Percentiles rank a stretch among this genome's conserved stretches.
Evolutionary conservation across 2,797 vertebrate species (phyloP).

Genomic region (Anisognathus igniventris): DNA sequence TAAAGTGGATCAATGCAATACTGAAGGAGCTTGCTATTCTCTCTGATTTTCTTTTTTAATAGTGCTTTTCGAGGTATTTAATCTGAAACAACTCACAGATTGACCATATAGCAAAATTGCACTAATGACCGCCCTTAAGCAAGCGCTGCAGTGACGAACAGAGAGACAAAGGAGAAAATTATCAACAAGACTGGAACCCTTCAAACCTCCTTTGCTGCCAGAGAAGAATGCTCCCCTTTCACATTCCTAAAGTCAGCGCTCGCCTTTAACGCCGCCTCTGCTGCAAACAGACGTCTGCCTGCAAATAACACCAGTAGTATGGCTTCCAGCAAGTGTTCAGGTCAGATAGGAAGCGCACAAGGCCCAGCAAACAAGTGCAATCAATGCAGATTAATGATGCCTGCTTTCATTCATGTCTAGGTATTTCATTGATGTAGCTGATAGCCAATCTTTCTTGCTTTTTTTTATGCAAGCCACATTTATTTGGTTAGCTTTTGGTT

Average conservation of each 20-base stretch:
- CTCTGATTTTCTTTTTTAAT: background rate
- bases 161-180: conserved; percentile 1
- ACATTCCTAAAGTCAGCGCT: conserved; percentile 13
- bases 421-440: conserved; percentile 56
- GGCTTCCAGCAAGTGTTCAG: conserved; percentile 19
- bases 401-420: conserved; percentile 59
- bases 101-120: background rate
- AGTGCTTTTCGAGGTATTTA: background rate
- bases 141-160: background rate
- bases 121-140: background rate
- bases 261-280: background rate
- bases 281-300: background rate
- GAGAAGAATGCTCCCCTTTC: conserved; percentile 35
- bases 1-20: background rate
- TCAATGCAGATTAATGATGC: conserved; percentile 64
- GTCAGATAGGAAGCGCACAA: conserved; percentile 28
- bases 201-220: background rate
- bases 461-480: conserved; percentile 56
- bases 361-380: conserved; percentile 28
- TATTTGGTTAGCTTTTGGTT: conserved; percentile 63
- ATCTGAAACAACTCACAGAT: background rate
- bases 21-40: background rate
- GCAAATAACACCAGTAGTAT: background rate
- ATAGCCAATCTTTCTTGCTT: conserved; percentile 58
- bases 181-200: background rate